A percentile compares a stretch with the other conserved stretches of the same genome.
These are phyloP conservation scores for Batillaria attramentaria DNA, from an alignment of 1,140 invertebrate genomes.

Conservation along the genomic window DNA sequence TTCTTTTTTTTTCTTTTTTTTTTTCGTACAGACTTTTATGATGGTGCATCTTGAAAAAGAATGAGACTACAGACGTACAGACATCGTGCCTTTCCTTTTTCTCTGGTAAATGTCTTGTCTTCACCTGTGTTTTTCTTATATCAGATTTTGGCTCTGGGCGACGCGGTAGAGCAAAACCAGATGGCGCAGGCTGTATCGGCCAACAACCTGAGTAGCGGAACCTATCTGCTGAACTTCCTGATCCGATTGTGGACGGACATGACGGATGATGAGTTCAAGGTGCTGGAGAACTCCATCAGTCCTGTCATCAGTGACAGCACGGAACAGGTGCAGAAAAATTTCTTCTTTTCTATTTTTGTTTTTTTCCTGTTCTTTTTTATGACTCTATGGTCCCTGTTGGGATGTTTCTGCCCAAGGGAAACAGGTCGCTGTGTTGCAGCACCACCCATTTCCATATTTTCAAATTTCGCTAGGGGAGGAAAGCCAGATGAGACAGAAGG, in stretches of 20 bases:
- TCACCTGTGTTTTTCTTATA: background rate
- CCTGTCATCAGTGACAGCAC: conserved; percentile 65
- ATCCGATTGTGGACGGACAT: conserved; percentile 68
- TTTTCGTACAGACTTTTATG: too few relatives aligned
- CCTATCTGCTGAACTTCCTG: conserved; percentile 68
- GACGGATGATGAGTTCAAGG: conserved; percentile 66
- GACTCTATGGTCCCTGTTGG: too few relatives aligned
- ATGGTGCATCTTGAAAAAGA: too few relatives aligned
- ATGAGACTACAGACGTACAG: too few relatives aligned
- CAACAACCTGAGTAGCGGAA: conserved; percentile 68
- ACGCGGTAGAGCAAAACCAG: conserved; percentile 67
- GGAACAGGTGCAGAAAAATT: conserved; percentile 62
- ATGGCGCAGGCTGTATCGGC: conserved; percentile 65
- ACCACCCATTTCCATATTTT: too few relatives aligned
- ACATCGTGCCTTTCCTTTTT: background rate
- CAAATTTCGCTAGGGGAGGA: too few relatives aligned
- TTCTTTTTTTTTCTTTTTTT: too few relatives aligned
- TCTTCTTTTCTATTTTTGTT: background rate
- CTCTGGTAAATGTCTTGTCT: background rate
- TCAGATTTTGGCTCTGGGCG: conserved; percentile 68
- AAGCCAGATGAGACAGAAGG: background rate
- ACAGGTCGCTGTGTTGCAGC: too few relatives aligned
- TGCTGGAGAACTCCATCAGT: conserved; percentile 66
- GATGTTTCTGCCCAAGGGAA: too few relatives aligned
- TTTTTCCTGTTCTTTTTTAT: background rate